Conservation (phyloP, 2,797 vertebrate species). For the Lates japonicus region DNA sequence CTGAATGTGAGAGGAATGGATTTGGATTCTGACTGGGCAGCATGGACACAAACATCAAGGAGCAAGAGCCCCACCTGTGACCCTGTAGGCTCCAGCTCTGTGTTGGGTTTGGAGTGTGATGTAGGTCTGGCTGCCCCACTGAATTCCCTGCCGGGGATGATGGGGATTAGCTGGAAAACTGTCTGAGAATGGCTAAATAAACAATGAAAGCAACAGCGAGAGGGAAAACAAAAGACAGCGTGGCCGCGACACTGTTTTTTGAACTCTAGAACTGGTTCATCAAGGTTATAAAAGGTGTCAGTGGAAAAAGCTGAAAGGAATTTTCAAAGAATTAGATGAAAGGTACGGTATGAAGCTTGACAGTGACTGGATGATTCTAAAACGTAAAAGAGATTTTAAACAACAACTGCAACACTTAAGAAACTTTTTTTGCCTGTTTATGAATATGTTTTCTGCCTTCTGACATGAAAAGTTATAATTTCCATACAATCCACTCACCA, state of each 20-base stretch:
- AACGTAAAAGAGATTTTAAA: slow-evolving; percentile 4
- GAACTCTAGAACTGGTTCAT: slow-evolving; percentile 40
- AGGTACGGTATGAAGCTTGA: background rate
- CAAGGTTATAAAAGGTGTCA: slow-evolving; percentile 49
- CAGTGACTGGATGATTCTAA: slow-evolving; percentile 3
- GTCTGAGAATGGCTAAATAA: slow-evolving; percentile 71
- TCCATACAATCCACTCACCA: slow-evolving; percentile 51
- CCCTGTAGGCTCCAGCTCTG: slow-evolving; percentile 51
- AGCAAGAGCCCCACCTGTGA: slow-evolving; percentile 64
- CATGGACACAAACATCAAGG: slow-evolving; percentile 65
- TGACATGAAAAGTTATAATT: slow-evolving; percentile 43
- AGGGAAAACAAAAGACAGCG: slow-evolving; percentile 49
- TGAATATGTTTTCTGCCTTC: slow-evolving; percentile 41
- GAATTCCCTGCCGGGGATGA: slow-evolving; percentile 61
- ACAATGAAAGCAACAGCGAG: slow-evolving; percentile 69
- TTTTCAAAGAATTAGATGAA: slow-evolving; percentile 29
- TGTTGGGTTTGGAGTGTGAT: slow-evolving; percentile 54
- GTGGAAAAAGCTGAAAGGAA: slow-evolving; percentile 34
- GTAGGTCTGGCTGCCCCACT: slow-evolving; percentile 62
- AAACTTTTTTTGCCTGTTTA: slow-evolving; percentile 14
- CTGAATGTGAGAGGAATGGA: slow-evolving; percentile 65
- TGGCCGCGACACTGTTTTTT: slow-evolving; percentile 51
- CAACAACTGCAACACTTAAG: background rate
- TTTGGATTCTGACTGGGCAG: slow-evolving; percentile 67
- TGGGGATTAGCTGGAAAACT: slow-evolving; percentile 70